Percentiles rank a stretch among this genome's conserved stretches.
Conservation (phyloP, 2,797 vertebrate genomes). For the Sebastes trivittatus region DNA sequence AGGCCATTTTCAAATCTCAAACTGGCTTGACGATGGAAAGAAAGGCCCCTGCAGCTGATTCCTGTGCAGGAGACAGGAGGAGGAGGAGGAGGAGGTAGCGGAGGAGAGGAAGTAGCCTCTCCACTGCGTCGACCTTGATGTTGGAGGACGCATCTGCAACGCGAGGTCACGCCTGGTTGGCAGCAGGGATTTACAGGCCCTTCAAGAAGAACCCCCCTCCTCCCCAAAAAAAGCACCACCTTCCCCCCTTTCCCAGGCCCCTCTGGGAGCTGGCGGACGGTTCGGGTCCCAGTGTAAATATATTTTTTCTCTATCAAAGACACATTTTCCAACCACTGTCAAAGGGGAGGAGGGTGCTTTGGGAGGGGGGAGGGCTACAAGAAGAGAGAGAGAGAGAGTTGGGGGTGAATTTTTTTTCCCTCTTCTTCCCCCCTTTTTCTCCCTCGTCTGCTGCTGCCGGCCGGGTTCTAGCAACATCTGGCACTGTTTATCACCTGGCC, state of each 20-base stretch:
- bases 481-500: slow-evolving; percentile 79
- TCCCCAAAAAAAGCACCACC: background rate
- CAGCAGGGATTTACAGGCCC: slow-evolving; percentile 52
- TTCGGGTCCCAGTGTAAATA: slow-evolving; percentile 68
- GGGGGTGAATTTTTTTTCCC: slow-evolving; percentile 7
- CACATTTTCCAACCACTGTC: slow-evolving; percentile 79
- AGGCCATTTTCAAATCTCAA: background rate
- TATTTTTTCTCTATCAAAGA: slow-evolving; percentile 76
- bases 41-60: slow-evolving; percentile 17
- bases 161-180: slow-evolving; percentile 49
- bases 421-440: background rate
- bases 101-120: slow-evolving; percentile 10
- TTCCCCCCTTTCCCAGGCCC: slow-evolving; percentile 19
- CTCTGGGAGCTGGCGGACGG: slow-evolving; percentile 48
- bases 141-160: slow-evolving; percentile 32
- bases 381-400: slow-evolving; percentile 6
- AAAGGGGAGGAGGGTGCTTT: slow-evolving; percentile 25
- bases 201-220: slow-evolving; percentile 17
- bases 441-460: slow-evolving; percentile 41
- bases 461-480: slow-evolving; percentile 73
- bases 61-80: background rate
- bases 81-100: background rate
- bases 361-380: slow-evolving; percentile 23
- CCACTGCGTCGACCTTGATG: background rate
- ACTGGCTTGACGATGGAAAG: background rate